These are phyloP conservation scores for Pantherophis vulpinus DNA, from an alignment of 2,797 vertebrate species.

Conservation along the genomic window DNA sequence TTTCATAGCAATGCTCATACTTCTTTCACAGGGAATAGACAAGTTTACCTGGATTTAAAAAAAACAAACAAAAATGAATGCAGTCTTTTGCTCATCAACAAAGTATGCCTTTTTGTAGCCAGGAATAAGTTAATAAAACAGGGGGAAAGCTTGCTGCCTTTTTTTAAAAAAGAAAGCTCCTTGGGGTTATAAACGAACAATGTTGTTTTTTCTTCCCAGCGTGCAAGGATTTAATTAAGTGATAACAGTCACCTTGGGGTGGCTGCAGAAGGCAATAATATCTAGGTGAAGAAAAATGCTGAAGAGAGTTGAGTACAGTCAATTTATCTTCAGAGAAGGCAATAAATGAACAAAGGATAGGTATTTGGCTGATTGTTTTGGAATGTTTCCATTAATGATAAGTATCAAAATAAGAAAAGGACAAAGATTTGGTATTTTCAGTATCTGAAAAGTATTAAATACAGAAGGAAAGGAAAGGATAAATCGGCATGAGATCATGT, in stretches of 20 bases:
- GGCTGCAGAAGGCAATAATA: slow-evolving; percentile 88
- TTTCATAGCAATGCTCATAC: slow-evolving; percentile 66
- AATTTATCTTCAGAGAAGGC: slow-evolving; percentile 83
- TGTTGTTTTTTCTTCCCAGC: slow-evolving; percentile 88
- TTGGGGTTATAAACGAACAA: slow-evolving; percentile 88
- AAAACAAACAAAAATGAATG: slow-evolving; percentile 67
- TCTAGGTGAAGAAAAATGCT: slow-evolving; percentile 86
- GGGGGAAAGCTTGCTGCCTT: slow-evolving; percentile 76
- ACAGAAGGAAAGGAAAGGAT: slow-evolving; percentile 68
- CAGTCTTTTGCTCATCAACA: slow-evolving; percentile 79
- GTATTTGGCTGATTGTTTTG: slow-evolving; percentile 81
- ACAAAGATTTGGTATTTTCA: slow-evolving; percentile 77
- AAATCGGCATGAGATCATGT: slow-evolving; percentile 73
- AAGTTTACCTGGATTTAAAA: slow-evolving; percentile 79
- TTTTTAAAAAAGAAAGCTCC: slow-evolving; percentile 72
- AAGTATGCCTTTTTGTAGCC: slow-evolving; percentile 76
- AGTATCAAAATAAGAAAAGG: slow-evolving; percentile 75
- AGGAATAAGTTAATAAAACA: slow-evolving; percentile 83
- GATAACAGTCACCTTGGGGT: slow-evolving; percentile 94
- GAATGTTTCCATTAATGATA: slow-evolving; percentile 81
- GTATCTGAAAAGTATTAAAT: slow-evolving; percentile 76
- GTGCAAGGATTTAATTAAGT: slow-evolving; percentile 92
- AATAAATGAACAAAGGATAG: slow-evolving; percentile 82
- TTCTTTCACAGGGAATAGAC: slow-evolving; percentile 69
- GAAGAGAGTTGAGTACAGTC: slow-evolving; percentile 82